Evolutionary conservation across 35 echinoderm and acorn worm genomes (phyloP).

Genomic region (Stichopus chloronotus): DNA sequence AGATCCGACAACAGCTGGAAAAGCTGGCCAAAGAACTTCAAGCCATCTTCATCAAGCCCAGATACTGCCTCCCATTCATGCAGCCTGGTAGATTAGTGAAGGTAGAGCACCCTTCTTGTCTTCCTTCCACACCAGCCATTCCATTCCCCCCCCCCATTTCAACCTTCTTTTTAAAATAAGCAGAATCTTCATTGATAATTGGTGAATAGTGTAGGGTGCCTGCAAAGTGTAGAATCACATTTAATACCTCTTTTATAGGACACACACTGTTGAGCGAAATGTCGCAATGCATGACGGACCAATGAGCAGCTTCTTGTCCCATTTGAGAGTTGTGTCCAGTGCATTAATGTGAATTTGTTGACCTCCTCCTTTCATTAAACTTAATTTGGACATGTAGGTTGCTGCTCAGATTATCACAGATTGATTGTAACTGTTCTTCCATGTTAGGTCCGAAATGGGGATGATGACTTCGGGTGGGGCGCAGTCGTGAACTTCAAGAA

Average conservation of each 20-base stretch:
- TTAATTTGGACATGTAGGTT: not conserved
- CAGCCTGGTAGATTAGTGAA: conserved; percentile 96
- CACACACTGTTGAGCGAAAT: too few species aligned
- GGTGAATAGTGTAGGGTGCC: not conserved
- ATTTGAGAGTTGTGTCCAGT: too few species aligned
- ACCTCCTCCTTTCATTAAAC: too few species aligned
- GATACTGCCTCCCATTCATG: conserved; percentile 91
- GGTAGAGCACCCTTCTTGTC: conserved; percentile 55
- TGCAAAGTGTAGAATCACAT: too few species aligned
- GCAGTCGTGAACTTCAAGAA: conserved; percentile 91
- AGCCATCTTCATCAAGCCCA: conserved; percentile 81
- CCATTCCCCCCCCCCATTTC: not conserved
- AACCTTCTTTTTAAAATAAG: not conserved
- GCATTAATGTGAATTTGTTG: too few species aligned
- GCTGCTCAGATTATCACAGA: not conserved
- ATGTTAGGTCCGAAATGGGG: conserved; percentile 80
- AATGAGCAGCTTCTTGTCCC: too few species aligned
- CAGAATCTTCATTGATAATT: not conserved
- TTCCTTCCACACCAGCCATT: not conserved
- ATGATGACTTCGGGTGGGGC: conserved; percentile 95
- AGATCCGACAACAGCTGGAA: conserved; percentile 91
- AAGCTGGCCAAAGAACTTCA: conserved; percentile 85
- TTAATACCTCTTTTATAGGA: too few species aligned
- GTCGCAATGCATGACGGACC: too few species aligned
- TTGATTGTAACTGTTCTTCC: not conserved